These are phyloP conservation scores for Empidonax alnorum DNA, from an alignment of 2,113 vertebrate species.

Conservation along the genomic window DNA sequence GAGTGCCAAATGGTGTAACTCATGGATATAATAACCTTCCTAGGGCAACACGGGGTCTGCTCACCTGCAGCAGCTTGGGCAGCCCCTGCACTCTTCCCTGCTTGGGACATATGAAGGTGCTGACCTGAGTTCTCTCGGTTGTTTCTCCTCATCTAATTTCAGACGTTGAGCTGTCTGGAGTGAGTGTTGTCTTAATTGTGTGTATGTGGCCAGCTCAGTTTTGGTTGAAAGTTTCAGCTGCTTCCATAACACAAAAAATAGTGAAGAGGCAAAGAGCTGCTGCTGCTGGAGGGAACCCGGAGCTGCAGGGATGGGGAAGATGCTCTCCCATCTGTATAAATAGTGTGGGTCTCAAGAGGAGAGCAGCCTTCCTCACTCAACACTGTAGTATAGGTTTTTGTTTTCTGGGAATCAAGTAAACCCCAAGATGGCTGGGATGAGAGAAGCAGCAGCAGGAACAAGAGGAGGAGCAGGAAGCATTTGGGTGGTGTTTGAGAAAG, in stretches of 20 bases:
- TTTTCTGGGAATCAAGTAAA: not conserved
- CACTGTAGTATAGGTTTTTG: not conserved
- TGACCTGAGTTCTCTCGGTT: not conserved
- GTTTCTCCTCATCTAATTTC: not conserved
- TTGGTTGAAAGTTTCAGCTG: not conserved
- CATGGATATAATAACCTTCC: not conserved
- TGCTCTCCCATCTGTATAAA: not conserved
- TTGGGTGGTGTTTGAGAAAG: not conserved
- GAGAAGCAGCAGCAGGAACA: not conserved
- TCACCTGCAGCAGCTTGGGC: not conserved
- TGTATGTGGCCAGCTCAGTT: not conserved
- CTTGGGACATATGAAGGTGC: not conserved
- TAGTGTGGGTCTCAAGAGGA: not conserved
- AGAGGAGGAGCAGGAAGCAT: not conserved
- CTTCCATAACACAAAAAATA: not conserved
- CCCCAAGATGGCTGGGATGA: not conserved
- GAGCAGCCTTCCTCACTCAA: not conserved
- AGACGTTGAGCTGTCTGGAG: not conserved
- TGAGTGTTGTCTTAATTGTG: not conserved
- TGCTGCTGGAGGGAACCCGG: not conserved
- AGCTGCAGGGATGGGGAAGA: not conserved
- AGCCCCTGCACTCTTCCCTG: not conserved
- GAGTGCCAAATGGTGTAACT: not conserved
- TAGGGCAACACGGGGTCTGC: accelerated
- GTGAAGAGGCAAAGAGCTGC: not conserved